phyloP scores from a whole-genome alignment of 2,113 vertebrate genomes.

The Prietella phreatophila region DNA sequence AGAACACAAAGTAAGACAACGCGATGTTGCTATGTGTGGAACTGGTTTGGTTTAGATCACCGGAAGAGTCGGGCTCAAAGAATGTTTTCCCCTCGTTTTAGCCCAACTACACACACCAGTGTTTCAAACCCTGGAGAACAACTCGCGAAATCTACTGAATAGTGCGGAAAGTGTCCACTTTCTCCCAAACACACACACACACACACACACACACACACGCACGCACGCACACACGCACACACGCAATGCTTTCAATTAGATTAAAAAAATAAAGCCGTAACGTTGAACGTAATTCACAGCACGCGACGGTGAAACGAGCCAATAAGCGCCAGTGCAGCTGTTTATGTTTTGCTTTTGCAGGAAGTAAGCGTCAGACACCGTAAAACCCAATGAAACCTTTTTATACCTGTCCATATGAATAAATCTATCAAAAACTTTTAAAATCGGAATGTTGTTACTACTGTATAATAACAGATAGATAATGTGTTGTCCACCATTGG shows the following conservation, averaged over 20 bases:
- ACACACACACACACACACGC: too few species aligned
- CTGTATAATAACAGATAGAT: background rate
- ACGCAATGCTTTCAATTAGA: too few species aligned
- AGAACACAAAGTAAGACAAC: background rate
- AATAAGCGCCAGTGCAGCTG: constrained; percentile 13
- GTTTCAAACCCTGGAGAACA: background rate
- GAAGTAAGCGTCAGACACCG: constrained; percentile 22
- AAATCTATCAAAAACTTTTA: background rate
- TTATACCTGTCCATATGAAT: background rate
- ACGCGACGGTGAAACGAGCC: constrained; percentile 14
- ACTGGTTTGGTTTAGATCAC: background rate
- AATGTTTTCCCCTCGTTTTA: background rate
- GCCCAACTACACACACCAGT: background rate
- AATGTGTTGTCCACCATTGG: too few species aligned
- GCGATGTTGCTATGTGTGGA: background rate
- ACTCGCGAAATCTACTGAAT: background rate
- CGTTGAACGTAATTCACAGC: background rate
- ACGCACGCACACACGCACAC: background rate
- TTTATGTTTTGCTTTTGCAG: constrained; percentile 28
- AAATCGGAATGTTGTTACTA: background rate
- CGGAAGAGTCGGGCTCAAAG: background rate
- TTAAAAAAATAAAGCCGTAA: background rate
- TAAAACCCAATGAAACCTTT: background rate
- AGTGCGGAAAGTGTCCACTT: background rate
- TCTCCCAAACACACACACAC: too few species aligned